A percentile compares a stretch with the other conserved stretches of the same genome.
Evolutionary conservation across 2,888 invertebrate genomes (phyloP).

Genomic region (Xestia xanthographa): DNA sequence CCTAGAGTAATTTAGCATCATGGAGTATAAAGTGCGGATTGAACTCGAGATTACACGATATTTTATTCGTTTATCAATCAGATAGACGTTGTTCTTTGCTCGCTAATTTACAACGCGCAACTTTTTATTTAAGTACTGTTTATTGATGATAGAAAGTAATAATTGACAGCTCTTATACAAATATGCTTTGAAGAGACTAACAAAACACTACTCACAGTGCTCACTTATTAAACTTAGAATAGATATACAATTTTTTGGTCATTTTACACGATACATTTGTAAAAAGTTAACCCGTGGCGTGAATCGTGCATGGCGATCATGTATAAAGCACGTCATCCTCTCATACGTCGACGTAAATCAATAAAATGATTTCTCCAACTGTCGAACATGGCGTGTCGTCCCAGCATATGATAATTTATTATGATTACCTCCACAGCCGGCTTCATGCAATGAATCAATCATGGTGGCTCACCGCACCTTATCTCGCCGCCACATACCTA

Average conservation of each 20-base stretch:
- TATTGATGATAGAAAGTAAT: neutral
- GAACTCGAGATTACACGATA: neutral
- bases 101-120: neutral
- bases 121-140: neutral
- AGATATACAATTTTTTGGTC: neutral
- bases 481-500: slow-evolving; percentile 58
- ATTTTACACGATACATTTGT: neutral
- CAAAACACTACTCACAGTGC: neutral
- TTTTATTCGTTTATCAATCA: neutral
- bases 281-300: neutral
- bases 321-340: neutral
- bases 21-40: neutral
- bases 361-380: slow-evolving; percentile 46
- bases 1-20: slow-evolving; percentile 7
- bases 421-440: slow-evolving; percentile 51
- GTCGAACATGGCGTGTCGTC: slow-evolving; percentile 31
- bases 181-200: neutral
- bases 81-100: neutral
- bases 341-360: slow-evolving; percentile 26
- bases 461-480: slow-evolving; percentile 49
- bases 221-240: neutral
- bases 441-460: slow-evolving; percentile 65
- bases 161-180: neutral
- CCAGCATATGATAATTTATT: slow-evolving; percentile 59
- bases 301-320: neutral